Percentiles rank a stretch among this genome's conserved stretches.
Evolutionary conservation across 2,797 vertebrate species (phyloP).

Genomic region (Odontamblyopus lacepedii): DNA sequence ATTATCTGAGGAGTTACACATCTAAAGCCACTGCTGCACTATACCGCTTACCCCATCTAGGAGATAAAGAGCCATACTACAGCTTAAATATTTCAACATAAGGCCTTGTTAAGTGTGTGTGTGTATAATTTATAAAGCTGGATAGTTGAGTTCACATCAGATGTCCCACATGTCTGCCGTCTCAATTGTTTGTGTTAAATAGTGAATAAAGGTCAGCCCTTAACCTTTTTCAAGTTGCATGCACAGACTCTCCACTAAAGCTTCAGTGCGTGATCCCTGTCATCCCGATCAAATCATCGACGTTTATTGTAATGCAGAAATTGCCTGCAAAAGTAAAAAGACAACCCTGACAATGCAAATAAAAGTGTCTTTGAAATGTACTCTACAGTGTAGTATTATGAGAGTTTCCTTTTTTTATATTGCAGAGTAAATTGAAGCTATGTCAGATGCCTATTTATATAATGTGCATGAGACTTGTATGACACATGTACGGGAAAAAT

Average conservation of each 20-base stretch:
- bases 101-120: neutral
- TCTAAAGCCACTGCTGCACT: neutral
- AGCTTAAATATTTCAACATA: neutral
- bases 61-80: neutral
- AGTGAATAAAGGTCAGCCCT: conserved; percentile 16
- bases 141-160: conserved; percentile 9
- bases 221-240: conserved; percentile 10
- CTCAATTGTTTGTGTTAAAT: conserved; percentile 12
- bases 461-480: neutral
- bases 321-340: neutral
- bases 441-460: neutral
- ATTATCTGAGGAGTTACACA: neutral
- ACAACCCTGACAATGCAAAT: neutral
- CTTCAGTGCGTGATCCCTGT: neutral
- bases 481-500: too few relatives aligned
- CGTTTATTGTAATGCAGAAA: neutral
- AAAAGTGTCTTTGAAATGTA: neutral
- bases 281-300: neutral
- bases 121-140: conserved; percentile 6
- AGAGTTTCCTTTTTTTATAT: too few relatives aligned
- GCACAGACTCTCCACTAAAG: conserved; percentile 3
- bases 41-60: neutral
- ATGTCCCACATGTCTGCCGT: conserved; percentile 9
- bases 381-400: too few relatives aligned
- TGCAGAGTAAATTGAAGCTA: too few relatives aligned